These are phyloP conservation scores for Lethrus apterus DNA, from an alignment of 1,140 invertebrate genomes.

Conservation along the genomic window DNA sequence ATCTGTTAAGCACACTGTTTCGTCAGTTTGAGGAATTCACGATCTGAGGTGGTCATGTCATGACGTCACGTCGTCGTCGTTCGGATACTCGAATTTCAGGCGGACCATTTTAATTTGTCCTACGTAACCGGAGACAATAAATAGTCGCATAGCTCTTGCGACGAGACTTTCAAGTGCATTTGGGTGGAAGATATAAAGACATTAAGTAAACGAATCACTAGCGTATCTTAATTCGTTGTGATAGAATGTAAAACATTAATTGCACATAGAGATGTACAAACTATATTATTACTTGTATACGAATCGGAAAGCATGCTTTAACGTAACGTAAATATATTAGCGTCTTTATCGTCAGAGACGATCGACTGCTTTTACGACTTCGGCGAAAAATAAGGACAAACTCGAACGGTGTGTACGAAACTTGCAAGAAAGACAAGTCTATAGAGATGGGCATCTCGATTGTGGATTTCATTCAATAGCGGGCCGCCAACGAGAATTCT, in stretches of 20 bases:
- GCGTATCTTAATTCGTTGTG: constrained; percentile 15
- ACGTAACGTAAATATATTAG: constrained; percentile 15
- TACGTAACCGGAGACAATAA: too few species aligned
- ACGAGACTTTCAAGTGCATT: too few species aligned
- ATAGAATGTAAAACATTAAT: constrained; percentile 15
- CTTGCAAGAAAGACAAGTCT: too few species aligned
- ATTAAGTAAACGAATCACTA: too few species aligned
- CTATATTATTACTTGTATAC: constrained; percentile 10
- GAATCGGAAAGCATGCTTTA: constrained; percentile 4
- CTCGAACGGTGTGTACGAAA: too few species aligned
- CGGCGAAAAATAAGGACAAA: constrained; percentile 1
- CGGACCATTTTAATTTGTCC: too few species aligned
- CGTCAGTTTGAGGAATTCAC: constrained; percentile 23
- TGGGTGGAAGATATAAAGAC: too few species aligned
- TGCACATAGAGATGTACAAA: constrained; percentile 7
- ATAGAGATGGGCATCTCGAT: constrained; percentile 20
- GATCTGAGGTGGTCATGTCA: constrained; percentile 27
- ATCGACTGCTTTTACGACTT: constrained; percentile 19
- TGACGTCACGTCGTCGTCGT: constrained; percentile 6
- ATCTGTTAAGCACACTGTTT: constrained; percentile 25
- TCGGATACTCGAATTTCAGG: too few species aligned
- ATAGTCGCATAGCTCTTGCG: too few species aligned
- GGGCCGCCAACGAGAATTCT: constrained; percentile 19
- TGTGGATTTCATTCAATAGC: constrained; percentile 24
- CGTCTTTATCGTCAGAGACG: constrained; percentile 16